Base-by-base conservation (phyloP, 1,140 invertebrate genomes). In the Choristoneura fumiferana region DNA sequence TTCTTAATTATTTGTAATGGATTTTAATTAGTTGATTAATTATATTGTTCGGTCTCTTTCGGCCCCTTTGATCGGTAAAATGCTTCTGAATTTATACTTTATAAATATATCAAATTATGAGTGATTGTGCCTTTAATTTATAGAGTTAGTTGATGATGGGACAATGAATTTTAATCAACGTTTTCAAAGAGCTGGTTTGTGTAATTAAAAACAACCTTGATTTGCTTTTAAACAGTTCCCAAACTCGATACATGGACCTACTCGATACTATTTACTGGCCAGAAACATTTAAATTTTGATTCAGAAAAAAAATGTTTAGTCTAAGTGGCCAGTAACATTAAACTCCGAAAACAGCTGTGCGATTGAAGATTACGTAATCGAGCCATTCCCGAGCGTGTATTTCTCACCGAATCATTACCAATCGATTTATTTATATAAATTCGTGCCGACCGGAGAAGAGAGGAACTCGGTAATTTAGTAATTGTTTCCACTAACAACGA, bases 21-120 rank as follows among this genome's bases (percentile, higher is more conserved):
- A 67, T 81, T 81, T 80, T 81, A 87, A 87, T 85, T 83, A 85
- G 81, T 81, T 85, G 84, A 87, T 87, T 87, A 82, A 84, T 82
- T 83, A 78, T 84, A 79, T 87, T 81, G 74, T 81, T 77, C 75
- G 73, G 65, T 60, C 62, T 63, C 56, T 43, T 67, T 65, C 79
- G 78, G 79, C 66, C 60, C 66, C 84, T 87, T 87, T 86, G 81
- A 81, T 64, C 70, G 58, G 33, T 35, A 58, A 45, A 39, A 40
- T 9, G 33, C 43, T 13, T 35, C 35, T 54, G 33, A 29, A 29
- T 36, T 10, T 38, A 38, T 38, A 4, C 2, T 29, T 49, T 33
- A 49, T 49, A 49, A 49, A 49, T 49, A 49, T 22, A 49, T 33
- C 43, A 33, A 49, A 49, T 49, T 49, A 49, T 49, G 22, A 49